Percentiles rank a stretch among this genome's conserved stretches.
Conservation (phyloP, 2,888 invertebrate species). For the Clivina fossor region DNA sequence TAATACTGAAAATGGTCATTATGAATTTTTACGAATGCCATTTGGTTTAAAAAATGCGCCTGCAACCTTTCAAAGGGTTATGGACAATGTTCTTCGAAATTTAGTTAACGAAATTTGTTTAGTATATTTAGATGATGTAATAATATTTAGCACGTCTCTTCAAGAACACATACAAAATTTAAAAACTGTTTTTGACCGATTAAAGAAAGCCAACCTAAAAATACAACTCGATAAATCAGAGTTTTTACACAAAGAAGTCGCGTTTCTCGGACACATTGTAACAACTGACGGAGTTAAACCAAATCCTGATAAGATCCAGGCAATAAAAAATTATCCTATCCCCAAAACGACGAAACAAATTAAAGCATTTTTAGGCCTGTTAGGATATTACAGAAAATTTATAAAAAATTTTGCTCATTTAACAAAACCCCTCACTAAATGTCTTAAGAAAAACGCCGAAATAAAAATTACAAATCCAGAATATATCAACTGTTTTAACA, state of each 20-base stretch:
- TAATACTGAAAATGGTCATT: conserved; percentile 41
- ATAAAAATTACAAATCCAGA: conserved; percentile 7
- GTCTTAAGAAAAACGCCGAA: conserved; percentile 35
- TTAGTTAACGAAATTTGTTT: conserved; percentile 38
- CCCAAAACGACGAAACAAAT: conserved; percentile 38
- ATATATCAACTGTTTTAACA: conserved; percentile 28
- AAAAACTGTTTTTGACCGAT: conserved; percentile 31
- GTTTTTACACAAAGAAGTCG: conserved; percentile 36
- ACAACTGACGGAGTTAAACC: conserved; percentile 38
- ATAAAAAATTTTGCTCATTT: conserved; percentile 37
- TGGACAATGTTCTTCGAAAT: conserved; percentile 39
- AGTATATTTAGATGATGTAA: conserved; percentile 42
- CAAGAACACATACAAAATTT: conserved; percentile 35
- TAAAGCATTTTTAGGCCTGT: conserved; percentile 38
- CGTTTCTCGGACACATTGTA: conserved; percentile 36
- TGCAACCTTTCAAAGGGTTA: conserved; percentile 40
- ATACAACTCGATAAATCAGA: conserved; percentile 38
- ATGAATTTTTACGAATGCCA: conserved; percentile 42
- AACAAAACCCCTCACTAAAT: conserved; percentile 32
- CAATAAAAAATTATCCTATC: conserved; percentile 36
- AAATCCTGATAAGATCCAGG: conserved; percentile 35
- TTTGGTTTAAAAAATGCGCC: conserved; percentile 42
- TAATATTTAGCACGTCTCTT: conserved; percentile 33
- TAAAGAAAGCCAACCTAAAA: conserved; percentile 37
- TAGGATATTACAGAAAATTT: conserved; percentile 39